Evolutionary conservation across 1,140 invertebrate species (phyloP), one percentile per base, ranked within the genome.

Genomic region (Drosophila simulans): DNA sequence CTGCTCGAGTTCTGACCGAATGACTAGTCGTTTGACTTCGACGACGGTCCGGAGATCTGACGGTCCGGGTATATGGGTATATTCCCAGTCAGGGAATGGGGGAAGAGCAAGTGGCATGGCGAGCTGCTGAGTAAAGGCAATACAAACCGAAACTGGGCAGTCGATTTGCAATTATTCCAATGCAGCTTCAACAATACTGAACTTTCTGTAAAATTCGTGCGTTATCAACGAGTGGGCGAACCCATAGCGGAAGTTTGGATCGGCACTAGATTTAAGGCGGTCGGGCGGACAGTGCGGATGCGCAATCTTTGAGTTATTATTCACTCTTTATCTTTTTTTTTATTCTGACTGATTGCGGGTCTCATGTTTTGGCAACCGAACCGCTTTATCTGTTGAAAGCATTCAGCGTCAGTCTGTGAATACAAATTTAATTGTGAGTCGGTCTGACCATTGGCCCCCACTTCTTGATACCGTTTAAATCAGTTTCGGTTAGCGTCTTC

Each of bases 401-500:
- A 68, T 70, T 68, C 25, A 48, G 34, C 42, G 59, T 17, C 63
- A 20, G 7, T 4, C 15, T 42, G 2, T 40, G 51, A 70, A 70
- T 69, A 69, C 63, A 20, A 69, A 68, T 69, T 13, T 31, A 55
- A 48, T 15, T 34, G 34, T 20, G 64, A 31, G 35, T 55, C n/a
- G 55, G 12, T 34, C 43, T 80, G 63, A 80, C 62, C 77, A 63
- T 69, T 80, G 77, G 42, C 54, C 58, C 58, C 53, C 49, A 34
- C 46, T 37, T 39, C 12, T 25, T 58, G 25, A 34, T 20, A 42
- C 52, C 64, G 15, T 37, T 43, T 39, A 56, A 55, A 46, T 31
- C 31, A 12, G 35, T 31, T 12, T 4, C 1, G 10, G 3, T 1
- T 27, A 27, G 37, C n/a, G 60, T 17, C 46, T 27, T 0, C 3